Evolutionary conservation across 2,113 vertebrate genomes (phyloP), one percentile per base, ranked within the genome.

Genomic region (Epinephelus lanceolatus): DNA sequence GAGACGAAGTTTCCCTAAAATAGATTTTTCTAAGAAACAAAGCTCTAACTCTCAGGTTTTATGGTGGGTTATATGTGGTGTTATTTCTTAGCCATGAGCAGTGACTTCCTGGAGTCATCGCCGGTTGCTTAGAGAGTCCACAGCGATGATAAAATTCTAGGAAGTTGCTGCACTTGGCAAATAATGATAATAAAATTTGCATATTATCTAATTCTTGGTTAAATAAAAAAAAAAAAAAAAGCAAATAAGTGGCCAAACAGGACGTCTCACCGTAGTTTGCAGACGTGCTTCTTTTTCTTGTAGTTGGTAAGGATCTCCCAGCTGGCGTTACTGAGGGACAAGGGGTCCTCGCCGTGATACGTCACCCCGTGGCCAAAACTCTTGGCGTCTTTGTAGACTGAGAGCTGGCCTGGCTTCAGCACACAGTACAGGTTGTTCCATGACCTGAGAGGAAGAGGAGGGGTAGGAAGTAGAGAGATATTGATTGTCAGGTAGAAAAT

Each of bases 201-300:
- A 66, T 53, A 19, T 25, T 8, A 30, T 49, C 27, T 57, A 1
- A 72, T 25, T 67, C 66, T 62, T 61, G n/a, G 55, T 47, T 0
- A 27, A 27, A 27, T 3, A 27, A 27, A 72, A 23, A 15, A 40
- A 53, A 11, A 68, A 23, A 21, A 40, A 45, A 11, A 45, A 15
- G 49, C 9, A 19, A 74, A 33, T 37, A n/a, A 9, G 11, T 49
- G n/a, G 8, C 3, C 21, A 23, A 45, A 47, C 2, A 18, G 30
- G 52, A 37, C 19, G 33, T 75, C 95, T 94, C 87, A 99, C 98
- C 96, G 94, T 83, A 99, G 95, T 89, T 97, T 99, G 90, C 97
- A 96, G 57, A 99, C 97, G 0, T 98, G 96, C 72, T 99, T 99
- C 95, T 97, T 99, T 88, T 99, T 99, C 95, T 99, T 99, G 91